Evolutionary conservation across 2,797 vertebrate species (phyloP).

Genomic region (Orestias chungarensis): DNA sequence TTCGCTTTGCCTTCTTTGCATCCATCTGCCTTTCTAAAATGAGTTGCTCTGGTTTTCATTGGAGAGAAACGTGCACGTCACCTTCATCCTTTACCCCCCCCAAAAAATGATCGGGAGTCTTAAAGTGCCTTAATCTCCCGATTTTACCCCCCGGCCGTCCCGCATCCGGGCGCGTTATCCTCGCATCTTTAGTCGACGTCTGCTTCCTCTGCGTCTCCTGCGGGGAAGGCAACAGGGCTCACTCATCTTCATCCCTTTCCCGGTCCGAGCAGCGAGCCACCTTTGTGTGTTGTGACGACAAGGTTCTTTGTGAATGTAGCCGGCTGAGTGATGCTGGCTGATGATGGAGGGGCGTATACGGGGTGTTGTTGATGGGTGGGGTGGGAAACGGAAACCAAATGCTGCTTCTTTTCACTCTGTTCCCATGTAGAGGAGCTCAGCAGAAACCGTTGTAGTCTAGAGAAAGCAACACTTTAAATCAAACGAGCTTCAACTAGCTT

Average conservation of each 20-base stretch:
- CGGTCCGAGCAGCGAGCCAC: slow-evolving; percentile 43
- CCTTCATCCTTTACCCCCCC: slow-evolving; percentile 18
- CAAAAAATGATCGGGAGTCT: slow-evolving; percentile 68
- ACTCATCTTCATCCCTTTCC: slow-evolving; percentile 37
- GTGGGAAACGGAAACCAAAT: slow-evolving; percentile 38
- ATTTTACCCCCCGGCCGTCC: slow-evolving; percentile 14
- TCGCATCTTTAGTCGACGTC: slow-evolving; percentile 20
- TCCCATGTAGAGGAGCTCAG: slow-evolving; percentile 29
- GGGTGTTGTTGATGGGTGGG: slow-evolving; percentile 43
- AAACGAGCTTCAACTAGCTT: slow-evolving; percentile 48
- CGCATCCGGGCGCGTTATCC: slow-evolving; percentile 3
- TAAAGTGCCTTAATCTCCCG: slow-evolving; percentile 83
- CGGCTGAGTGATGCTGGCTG: slow-evolving; percentile 31
- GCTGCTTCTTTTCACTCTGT: slow-evolving; percentile 75
- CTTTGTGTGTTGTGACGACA: slow-evolving; percentile 60
- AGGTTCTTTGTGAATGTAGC: slow-evolving; percentile 62
- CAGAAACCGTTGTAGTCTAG: slow-evolving; percentile 52
- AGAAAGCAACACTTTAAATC: slow-evolving; percentile 31
- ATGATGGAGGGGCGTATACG: not conserved
- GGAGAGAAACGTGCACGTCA: slow-evolving; percentile 48
- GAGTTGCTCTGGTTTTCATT: slow-evolving; percentile 60
- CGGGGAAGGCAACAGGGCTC: slow-evolving; percentile 47
- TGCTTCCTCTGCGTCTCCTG: slow-evolving; percentile 15
- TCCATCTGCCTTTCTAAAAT: slow-evolving; percentile 74
- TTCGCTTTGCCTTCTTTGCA: slow-evolving; percentile 69